Conservation (phyloP, 2,888 invertebrate species). For the Gastracanthus pulcherrimus region DNA sequence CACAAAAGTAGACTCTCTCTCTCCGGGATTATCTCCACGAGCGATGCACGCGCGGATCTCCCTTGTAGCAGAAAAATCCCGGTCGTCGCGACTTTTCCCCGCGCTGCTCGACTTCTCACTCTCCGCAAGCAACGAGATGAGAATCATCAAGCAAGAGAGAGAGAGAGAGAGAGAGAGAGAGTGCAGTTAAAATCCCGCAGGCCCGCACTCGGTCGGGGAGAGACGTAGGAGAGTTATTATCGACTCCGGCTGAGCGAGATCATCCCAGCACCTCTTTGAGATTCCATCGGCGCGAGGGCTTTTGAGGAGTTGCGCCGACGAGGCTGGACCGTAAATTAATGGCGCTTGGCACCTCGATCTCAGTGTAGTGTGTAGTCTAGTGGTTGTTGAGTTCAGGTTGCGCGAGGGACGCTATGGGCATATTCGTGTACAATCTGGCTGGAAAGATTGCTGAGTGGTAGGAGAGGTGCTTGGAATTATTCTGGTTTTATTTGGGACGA, state of each 20-base stretch:
- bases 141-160: background rate
- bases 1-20: too few relatives aligned
- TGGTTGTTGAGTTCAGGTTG: background rate
- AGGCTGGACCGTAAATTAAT: conserved; percentile 6
- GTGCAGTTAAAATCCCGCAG: too few relatives aligned
- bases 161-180: background rate
- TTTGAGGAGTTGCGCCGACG: background rate
- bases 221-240: background rate
- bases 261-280: background rate
- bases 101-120: too few relatives aligned
- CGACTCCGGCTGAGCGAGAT: too few relatives aligned
- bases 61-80: background rate
- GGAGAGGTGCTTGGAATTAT: too few relatives aligned
- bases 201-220: too few relatives aligned
- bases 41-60: background rate
- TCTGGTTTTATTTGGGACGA: too few relatives aligned
- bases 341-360: conserved; percentile 30
- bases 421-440: background rate
- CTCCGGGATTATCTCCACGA: background rate
- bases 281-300: conserved; percentile 12
- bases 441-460: too few relatives aligned
- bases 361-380: background rate
- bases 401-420: background rate
- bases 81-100: background rate
- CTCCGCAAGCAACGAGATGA: background rate